phyloP scores from a whole-genome alignment of 2,888 invertebrate species.

The Gymnosoma rotundatum region DNA sequence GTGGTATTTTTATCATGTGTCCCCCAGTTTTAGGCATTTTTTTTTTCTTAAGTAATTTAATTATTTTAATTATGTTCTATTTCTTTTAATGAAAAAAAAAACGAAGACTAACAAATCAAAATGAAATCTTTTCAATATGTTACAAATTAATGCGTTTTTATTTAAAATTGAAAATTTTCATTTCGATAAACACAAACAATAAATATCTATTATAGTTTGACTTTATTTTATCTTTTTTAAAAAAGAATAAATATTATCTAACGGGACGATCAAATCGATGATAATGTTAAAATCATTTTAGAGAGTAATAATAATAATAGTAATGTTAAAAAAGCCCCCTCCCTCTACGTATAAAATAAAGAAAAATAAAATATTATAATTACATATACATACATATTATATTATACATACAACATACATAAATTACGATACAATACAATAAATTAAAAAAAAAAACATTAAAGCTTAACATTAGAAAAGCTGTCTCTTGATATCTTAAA shows the following conservation, averaged over 20 bases:
- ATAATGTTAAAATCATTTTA: constrained; percentile 24
- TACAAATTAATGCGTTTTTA: constrained; percentile 21
- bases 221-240: constrained; percentile 2
- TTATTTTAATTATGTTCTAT: constrained; percentile 37
- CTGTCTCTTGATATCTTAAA: constrained; percentile 33
- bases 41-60: constrained; percentile 47
- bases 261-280: constrained; percentile 15
- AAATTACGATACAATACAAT: neutral
- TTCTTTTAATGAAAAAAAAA: constrained; percentile 14
- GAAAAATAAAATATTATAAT: constrained; percentile 39
- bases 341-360: constrained; percentile 39
- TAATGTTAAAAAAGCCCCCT: constrained; percentile 11
- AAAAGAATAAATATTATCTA: constrained; percentile 4
- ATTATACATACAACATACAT: neutral
- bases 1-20: constrained; percentile 42
- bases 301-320: constrained; percentile 13
- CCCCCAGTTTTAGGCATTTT: constrained; percentile 50
- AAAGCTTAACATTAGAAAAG: constrained; percentile 50
- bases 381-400: constrained; percentile 25
- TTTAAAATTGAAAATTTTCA: constrained; percentile 11
- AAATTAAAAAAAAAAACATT: constrained; percentile 46
- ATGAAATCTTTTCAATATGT: constrained; percentile 19
- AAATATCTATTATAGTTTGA: constrained; percentile 21
- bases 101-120: constrained; percentile 32
- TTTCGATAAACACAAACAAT: neutral